phyloP scores from a whole-genome alignment of 1,140 invertebrate genomes.

The Daktulosphaira vitifoliae region DNA sequence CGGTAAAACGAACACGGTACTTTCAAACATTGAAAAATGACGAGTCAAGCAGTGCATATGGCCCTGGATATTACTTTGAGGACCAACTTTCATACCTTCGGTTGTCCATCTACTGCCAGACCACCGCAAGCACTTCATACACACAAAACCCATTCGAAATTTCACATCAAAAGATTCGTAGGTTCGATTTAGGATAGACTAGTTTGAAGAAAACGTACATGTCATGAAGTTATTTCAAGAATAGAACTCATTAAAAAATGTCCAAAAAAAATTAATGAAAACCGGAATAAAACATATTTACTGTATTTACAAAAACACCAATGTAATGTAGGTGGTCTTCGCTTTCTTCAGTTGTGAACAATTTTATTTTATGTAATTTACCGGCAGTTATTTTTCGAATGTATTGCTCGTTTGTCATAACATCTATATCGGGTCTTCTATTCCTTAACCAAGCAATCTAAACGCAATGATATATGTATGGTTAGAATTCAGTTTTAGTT shows the following conservation, averaged over 20 bases:
- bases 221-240: too few species aligned
- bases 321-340: constrained; percentile 17
- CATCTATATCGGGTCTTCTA: neutral
- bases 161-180: neutral
- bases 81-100: neutral
- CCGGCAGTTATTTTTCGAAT: neutral
- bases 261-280: too few species aligned
- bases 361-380: neutral
- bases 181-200: neutral
- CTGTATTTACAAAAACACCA: constrained; percentile 3
- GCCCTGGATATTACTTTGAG: neutral
- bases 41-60: neutral
- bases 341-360: neutral
- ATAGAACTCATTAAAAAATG: too few species aligned
- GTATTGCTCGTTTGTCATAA: neutral
- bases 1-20: constrained; percentile 13
- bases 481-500: too few species aligned
- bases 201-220: too few species aligned
- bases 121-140: neutral
- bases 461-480: neutral
- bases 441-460: constrained; percentile 1
- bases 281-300: neutral
- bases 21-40: constrained; percentile 25
- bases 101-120: neutral
- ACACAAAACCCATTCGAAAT: neutral